Percentiles rank a stretch among this genome's conserved stretches.
These are phyloP conservation scores for Gobio occitaniae DNA, from an alignment of 2,797 vertebrate genomes.

Conservation along the genomic window DNA sequence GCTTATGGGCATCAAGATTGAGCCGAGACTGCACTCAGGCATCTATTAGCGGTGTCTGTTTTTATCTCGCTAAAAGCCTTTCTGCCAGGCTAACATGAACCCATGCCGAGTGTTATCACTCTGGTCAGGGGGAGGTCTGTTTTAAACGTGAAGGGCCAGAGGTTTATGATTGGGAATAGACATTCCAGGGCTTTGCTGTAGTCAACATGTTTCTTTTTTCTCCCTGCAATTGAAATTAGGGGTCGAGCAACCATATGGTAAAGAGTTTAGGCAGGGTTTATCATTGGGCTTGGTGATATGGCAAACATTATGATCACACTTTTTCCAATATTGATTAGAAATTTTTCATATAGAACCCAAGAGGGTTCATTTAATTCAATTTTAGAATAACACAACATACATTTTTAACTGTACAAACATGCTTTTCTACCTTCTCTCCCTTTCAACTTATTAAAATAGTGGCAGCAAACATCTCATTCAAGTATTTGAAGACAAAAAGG, in stretches of 20 bases:
- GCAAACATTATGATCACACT: no score
- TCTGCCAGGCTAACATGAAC: conserved; percentile 16
- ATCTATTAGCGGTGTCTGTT: conserved; percentile 41
- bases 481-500: neutral
- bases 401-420: neutral
- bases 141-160: neutral
- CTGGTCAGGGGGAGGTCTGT: conserved; percentile 11
- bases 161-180: neutral
- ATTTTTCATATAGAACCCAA: neutral
- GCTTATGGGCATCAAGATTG: conserved; percentile 51
- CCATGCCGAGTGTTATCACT: neutral
- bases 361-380: neutral
- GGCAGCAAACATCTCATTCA: no score
- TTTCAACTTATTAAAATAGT: neutral
- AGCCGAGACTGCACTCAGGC: conserved; percentile 36
- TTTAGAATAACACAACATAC: neutral
- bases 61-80: conserved; percentile 53
- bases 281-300: neutral
- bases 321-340: neutral
- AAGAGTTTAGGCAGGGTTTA: neutral
- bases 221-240: neutral
- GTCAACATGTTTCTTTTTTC: neutral
- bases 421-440: neutral
- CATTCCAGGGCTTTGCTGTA: conserved; percentile 17
- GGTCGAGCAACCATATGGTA: neutral